These are phyloP conservation scores for Meandrina meandrites DNA, from an alignment of 92 coral and sea anemone species.

Conservation along the genomic window DNA sequence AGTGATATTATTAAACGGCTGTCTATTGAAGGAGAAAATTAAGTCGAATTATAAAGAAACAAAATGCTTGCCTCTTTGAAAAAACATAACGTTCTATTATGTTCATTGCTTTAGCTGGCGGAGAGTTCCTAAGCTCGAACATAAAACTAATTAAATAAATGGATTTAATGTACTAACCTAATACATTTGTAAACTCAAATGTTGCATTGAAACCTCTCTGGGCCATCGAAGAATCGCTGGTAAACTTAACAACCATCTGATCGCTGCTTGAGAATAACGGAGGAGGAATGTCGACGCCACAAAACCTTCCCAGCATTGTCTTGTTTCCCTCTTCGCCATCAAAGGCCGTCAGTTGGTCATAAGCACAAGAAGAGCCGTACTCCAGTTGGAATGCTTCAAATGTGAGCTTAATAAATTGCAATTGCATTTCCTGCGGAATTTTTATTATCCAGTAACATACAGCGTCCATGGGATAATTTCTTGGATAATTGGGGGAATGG, in stretches of 20 bases:
- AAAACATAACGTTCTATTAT: no score
- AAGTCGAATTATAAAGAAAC: no score
- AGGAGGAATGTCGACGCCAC: constrained; percentile 6
- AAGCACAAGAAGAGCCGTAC: neutral
- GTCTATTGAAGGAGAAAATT: no score
- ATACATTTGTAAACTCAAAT: neutral
- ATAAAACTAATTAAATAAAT: neutral
- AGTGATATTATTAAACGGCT: no score
- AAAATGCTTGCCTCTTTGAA: no score
- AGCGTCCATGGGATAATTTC: neutral
- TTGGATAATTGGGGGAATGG: constrained; percentile 24
- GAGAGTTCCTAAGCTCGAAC: neutral
- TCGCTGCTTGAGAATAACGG: constrained; percentile 8
- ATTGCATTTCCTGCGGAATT: neutral
- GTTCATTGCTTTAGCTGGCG: no score
- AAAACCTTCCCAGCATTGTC: constrained; percentile 4
- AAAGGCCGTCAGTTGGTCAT: neutral
- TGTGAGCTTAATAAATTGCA: constrained; percentile 8
- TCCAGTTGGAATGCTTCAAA: constrained; percentile 12
- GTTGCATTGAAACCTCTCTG: constrained; percentile 20
- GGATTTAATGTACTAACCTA: neutral
- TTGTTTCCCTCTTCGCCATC: neutral
- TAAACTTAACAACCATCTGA: constrained; percentile 12
- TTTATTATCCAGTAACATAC: constrained; percentile 2
- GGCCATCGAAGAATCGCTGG: neutral